A percentile compares a stretch with the other conserved stretches of the same genome.
Conservation (phyloP, 1,140 invertebrate species). For the Neodiprion lecontei region DNA sequence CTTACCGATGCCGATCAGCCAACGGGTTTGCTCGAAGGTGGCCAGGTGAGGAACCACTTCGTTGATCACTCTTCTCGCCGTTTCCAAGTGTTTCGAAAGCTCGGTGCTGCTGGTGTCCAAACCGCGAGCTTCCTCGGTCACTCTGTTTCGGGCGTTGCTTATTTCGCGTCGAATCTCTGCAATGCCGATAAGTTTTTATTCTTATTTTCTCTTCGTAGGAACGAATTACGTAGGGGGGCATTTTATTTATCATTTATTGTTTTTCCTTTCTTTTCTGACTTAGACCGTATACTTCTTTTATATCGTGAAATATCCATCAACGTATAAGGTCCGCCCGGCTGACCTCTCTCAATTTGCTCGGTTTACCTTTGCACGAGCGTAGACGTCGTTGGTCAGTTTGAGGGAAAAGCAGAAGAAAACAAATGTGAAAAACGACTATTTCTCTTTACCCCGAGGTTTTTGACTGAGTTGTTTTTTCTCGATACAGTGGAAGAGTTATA, state of each 20-base stretch:
- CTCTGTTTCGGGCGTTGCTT: conserved; percentile 44
- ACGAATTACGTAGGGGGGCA: background rate
- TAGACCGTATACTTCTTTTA: too few relatives aligned
- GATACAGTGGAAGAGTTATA: too few relatives aligned
- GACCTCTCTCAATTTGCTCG: too few relatives aligned
- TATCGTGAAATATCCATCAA: too few relatives aligned
- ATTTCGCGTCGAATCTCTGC: conserved; percentile 57
- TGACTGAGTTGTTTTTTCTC: too few relatives aligned
- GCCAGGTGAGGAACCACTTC: conserved; percentile 46
- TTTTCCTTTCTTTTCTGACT: conserved; percentile 9
- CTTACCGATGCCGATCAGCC: conserved; percentile 56
- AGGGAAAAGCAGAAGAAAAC: too few relatives aligned
- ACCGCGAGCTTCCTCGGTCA: conserved; percentile 52
- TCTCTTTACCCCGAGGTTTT: too few relatives aligned
- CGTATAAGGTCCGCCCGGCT: too few relatives aligned
- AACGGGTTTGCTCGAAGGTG: conserved; percentile 52
- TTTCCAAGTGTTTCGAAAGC: conserved; percentile 51
- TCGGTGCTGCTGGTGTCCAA: conserved; percentile 52
- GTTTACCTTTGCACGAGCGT: too few relatives aligned
- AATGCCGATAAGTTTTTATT: conserved; percentile 17
- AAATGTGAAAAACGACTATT: too few relatives aligned
- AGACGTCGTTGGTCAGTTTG: too few relatives aligned
- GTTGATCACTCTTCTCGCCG: conserved; percentile 42
- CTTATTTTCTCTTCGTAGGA: conserved; percentile 16
- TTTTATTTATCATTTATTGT: background rate